Evolutionary conservation across 2,888 invertebrate species (phyloP).

Genomic region (Agrochola litura): DNA sequence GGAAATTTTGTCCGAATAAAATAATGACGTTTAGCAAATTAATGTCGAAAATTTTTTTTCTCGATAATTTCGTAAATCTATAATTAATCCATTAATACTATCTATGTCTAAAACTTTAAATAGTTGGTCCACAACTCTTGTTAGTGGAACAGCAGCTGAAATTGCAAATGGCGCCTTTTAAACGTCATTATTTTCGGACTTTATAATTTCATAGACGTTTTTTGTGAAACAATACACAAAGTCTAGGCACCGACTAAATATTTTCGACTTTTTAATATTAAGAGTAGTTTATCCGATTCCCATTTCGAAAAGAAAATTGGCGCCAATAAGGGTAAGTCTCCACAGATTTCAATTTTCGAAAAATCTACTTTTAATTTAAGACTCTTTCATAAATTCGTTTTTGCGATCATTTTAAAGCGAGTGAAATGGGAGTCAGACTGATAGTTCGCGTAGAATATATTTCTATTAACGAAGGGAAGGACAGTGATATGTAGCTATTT

Average conservation of each 20-base stretch:
- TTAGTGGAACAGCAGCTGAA: constrained; percentile 50
- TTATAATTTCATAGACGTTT: constrained; percentile 13
- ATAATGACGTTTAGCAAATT: constrained; percentile 45
- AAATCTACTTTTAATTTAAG: background rate
- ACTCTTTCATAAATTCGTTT: constrained; percentile 35
- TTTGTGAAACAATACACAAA: constrained; percentile 23
- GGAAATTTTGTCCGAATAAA: constrained; percentile 38
- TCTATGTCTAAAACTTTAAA: constrained; percentile 29
- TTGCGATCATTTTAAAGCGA: constrained; percentile 22
- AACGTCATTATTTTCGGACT: constrained; percentile 46
- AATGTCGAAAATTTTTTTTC: constrained; percentile 21
- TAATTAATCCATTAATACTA: constrained; percentile 27
- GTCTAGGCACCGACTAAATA: constrained; percentile 35
- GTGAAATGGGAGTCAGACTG: constrained; percentile 42
- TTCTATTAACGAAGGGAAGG: constrained; percentile 49
- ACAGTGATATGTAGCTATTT: constrained; percentile 66
- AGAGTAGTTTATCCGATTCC: constrained; percentile 31
- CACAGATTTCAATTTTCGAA: background rate
- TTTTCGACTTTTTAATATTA: constrained; percentile 8
- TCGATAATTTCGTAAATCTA: constrained; percentile 19
- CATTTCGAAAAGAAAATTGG: constrained; percentile 37
- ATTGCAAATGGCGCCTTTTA: constrained; percentile 37
- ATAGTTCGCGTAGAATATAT: constrained; percentile 19
- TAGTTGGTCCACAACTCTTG: constrained; percentile 56
- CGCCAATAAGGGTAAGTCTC: constrained; percentile 10